Percentiles rank a stretch among this genome's conserved stretches.
These are phyloP conservation scores for Amphipyra berbera DNA, from an alignment of 2,888 invertebrate species.

Conservation along the genomic window DNA sequence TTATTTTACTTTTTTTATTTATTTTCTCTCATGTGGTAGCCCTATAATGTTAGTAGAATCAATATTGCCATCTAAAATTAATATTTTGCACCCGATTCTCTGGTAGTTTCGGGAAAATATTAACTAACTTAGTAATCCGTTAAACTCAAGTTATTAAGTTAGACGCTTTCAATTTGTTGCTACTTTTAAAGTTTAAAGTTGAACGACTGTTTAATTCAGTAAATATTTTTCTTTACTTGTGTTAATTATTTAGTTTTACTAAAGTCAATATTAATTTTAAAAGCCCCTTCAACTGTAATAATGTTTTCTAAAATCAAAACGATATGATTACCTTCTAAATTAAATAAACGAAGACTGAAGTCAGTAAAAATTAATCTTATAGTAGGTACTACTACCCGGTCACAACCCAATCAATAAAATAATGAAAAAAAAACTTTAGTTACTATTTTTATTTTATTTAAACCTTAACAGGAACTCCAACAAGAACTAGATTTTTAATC, in stretches of 20 bases:
- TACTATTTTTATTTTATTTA: no score
- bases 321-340: no score
- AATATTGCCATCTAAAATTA: conserved; percentile 67
- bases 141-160: conserved; percentile 55
- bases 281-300: not conserved
- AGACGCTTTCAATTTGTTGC: conserved; percentile 35
- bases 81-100: conserved; percentile 65
- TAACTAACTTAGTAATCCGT: conserved; percentile 63
- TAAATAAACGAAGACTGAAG: no score
- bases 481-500: not conserved
- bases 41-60: conserved; percentile 60
- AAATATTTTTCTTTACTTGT: conserved; percentile 2
- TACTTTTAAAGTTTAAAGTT: conserved; percentile 25
- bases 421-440: no score
- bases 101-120: conserved; percentile 64
- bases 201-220: conserved; percentile 2
- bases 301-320: no score
- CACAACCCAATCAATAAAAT: no score
- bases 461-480: not conserved
- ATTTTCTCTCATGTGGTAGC: conserved; percentile 13
- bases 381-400: no score
- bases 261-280: not conserved
- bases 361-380: no score
- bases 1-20: no score
- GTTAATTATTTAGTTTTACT: not conserved